These are phyloP conservation scores for Neoascia interrupta DNA, from an alignment of 2,888 invertebrate genomes.

Conservation along the genomic window DNA sequence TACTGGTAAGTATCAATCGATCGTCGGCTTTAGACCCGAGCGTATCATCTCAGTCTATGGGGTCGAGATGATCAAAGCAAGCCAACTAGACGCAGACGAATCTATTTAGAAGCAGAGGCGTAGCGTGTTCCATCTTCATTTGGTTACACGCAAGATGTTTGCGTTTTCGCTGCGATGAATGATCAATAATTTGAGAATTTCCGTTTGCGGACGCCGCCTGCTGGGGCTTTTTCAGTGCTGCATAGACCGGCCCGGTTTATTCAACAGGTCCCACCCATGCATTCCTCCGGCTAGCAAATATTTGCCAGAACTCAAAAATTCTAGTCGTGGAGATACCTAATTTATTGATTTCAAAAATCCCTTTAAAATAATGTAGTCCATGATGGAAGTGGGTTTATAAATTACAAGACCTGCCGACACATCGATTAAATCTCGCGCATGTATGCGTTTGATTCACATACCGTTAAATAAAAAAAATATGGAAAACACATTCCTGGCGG, in stretches of 20 bases:
- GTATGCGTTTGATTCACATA: conserved; percentile 32
- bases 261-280: conserved; percentile 38
- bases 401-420: conserved; percentile 43
- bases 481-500: conserved; percentile 33
- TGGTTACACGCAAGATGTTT: conserved; percentile 32
- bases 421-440: conserved; percentile 45
- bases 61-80: conserved; percentile 49
- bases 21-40: conserved; percentile 26
- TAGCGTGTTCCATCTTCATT: background rate
- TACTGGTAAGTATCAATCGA: conserved; percentile 51
- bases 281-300: too few species aligned
- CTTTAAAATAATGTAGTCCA: conserved; percentile 6
- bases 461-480: background rate
- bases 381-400: conserved; percentile 38
- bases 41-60: conserved; percentile 12
- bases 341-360: conserved; percentile 26
- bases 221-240: too few species aligned
- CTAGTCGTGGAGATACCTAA: too few species aligned
- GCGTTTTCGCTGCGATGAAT: conserved; percentile 23
- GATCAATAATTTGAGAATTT: conserved; percentile 30
- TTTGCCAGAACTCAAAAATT: too few species aligned
- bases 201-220: background rate
- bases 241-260: background rate
- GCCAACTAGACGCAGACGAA: conserved; percentile 12
- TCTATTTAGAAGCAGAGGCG: conserved; percentile 2